Evolutionary conservation across 1,140 invertebrate species (phyloP), one percentile per base, ranked within the genome.

Genomic region (Drusus annulatus): DNA sequence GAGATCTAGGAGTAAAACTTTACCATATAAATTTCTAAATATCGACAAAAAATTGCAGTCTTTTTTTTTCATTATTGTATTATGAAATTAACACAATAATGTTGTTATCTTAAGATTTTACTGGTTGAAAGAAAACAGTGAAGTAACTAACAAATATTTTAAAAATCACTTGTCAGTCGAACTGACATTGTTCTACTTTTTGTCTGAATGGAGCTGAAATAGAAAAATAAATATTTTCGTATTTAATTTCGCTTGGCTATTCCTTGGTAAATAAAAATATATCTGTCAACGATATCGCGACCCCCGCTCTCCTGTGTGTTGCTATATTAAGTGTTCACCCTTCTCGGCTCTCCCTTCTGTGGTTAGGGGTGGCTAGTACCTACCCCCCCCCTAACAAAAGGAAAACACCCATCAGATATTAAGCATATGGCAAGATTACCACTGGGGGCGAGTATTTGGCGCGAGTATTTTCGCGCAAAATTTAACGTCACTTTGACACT

Each of bases 351-450:
- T 16, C 63, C 63, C 60, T 63, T 63, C 36, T 31, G 63, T 31
- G 63, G 63, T 68, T 68, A 36, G 31, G 58, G 19, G 15, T 7
- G 19, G n/a, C 19, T 56, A 56, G n/a, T n/a, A 45, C 36, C 8
- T 45, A 45, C 36, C 36, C 36, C 31, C 63, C 63, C 15, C 31
- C 13, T 31, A 68, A 68, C 60, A 63, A 63, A 23, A 21, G 63
- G 63, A 68, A 68, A 68, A 68, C 63, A 68, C 13, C 63, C 63
- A 68, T 68, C 63, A 68, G 63, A 68, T 68, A 68, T 68, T 68
- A 68, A 68, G 16, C 63, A 68, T 68, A 68, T 68, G 63, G 63
- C 31, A 45, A 68, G 63, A 68, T 68, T 68, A 68, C 63, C 13
- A 45, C 36, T 45, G 36, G 36, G 31, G 63, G 63, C 16, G 63